phyloP scores from a whole-genome alignment of 2,888 invertebrate species.

The Diaphora mendica region DNA sequence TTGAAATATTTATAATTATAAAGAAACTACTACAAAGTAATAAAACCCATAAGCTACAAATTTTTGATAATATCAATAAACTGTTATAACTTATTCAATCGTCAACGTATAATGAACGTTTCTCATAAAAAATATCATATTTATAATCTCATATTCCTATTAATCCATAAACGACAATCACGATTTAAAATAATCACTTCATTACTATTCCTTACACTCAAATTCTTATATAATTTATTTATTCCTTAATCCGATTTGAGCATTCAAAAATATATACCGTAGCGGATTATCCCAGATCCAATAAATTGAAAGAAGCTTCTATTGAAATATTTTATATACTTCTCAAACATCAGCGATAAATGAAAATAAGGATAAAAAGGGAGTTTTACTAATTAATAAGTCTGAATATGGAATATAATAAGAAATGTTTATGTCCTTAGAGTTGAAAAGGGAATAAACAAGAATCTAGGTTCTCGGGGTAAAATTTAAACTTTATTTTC shows the following conservation, averaged over 20 bases:
- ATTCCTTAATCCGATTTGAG: constrained; percentile 34
- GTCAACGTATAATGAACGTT: background rate
- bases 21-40: background rate
- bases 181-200: background rate
- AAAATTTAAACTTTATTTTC: background rate
- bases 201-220: constrained; percentile 2
- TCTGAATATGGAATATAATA: background rate
- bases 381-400: background rate
- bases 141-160: background rate
- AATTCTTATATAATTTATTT: constrained; percentile 39
- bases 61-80: background rate
- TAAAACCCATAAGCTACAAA: background rate
- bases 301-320: constrained; percentile 47
- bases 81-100: background rate
- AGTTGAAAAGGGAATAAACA: background rate
- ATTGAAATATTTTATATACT: constrained; percentile 33
- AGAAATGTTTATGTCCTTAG: background rate
- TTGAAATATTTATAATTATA: background rate
- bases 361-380: background rate
- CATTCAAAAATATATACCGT: constrained; percentile 34
- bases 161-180: background rate
- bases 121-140: background rate
- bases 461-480: background rate
- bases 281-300: constrained; percentile 44
- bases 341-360: constrained; percentile 8